Evolutionary conservation across 2,797 vertebrate genomes (phyloP), one percentile per base, ranked within the genome.

Genomic region (Spatula clypeata): DNA sequence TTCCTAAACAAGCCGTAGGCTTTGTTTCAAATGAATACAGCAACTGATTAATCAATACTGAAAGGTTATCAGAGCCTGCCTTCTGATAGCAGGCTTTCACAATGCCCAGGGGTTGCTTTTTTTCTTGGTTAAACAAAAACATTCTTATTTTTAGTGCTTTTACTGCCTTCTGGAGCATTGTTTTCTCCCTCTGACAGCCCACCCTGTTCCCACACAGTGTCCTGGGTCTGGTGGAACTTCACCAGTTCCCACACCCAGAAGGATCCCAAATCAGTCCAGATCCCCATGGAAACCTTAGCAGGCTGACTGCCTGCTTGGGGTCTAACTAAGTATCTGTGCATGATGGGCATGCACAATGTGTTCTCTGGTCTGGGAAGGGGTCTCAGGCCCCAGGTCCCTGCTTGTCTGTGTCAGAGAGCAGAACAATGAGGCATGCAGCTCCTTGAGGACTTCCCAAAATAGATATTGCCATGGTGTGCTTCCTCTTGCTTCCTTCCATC

Each of bases 21-120:
- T 81, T 82, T 96, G 44, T 85, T 96, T 90, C 60, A 84, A 85
- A 86, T 67, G 60, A 95, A 76, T 40, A 49, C 26, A 76, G 67
- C 40, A 88, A 83, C 81, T 75, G 67, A 90, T 65, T 65, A 81
- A 90, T 89, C 90, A 90, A 71, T 95, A 83, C 73, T 64, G 87
- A 89, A 90, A 90, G 49, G 75, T 74, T 94, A 93, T 92, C 32
- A 65, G 82, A 90, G 88, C 27, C 79, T 94, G 47, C 15, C 3
- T 83, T 12, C 51, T 83, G 34, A 88, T 29, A 81, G 29, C 74
- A 77, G 17, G 18, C 24, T 92, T 95, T 82, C 16, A 42, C 31
- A 66, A n/a, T 8, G 16, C 47, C 60, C 64, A 80, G 54, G 61
- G 73, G 26, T 51, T 27, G 49, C 26, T 51, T 51, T 51, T 51